Base-by-base conservation (phyloP, 2,888 invertebrate species). In the Hydriomena furcata region DNA sequence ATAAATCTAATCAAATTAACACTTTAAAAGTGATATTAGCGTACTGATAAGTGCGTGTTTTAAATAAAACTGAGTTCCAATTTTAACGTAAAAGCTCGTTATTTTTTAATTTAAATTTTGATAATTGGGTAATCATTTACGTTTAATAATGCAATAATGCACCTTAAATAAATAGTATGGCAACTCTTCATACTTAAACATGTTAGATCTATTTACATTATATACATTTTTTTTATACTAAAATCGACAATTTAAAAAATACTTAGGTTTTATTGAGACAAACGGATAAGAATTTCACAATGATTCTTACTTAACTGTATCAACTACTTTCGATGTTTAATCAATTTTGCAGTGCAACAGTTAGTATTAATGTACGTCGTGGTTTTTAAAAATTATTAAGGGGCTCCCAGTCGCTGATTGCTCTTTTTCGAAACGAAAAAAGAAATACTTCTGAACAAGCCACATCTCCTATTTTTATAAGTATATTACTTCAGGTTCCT, bases 101-200 rank as follows among this genome's bases (percentile, higher is more conserved):
- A 70, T 63, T 68, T 66, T 69, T 61, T 63, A 59, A 60, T 71
- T 61, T 60, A 63, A 60, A 61, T 57, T 59, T 49, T 58, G 17
- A 20, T 57, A 64, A 54, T 55, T 63, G 59, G 60, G 56, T 58
- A 58, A 60, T n/a, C 57, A 55, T 42, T 52, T 44, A 23, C 5
- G 13, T 7, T 2, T 27, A 27, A 8, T 10, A 10, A 17, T 64
- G 65, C 44, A n/a, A n/a, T 54, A 40, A 52, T 64, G 65, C 44
- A 52, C 47, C 54, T 63, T 62, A 66, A 73, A 63, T 44, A 48
- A 61, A 71, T 78, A 73, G 64, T 79, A 81, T 82, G 82, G 82
- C 82, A 82, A 82, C 81, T 40, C 20, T 66, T 76, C 68, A 68
- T 80, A 71, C 72, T 35, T 42, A 34, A 75, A 71, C 68, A 74